A percentile compares a stretch with the other conserved stretches of the same genome.
These are phyloP conservation scores for Scatophagus argus DNA, from an alignment of 2,113 vertebrate species.

Conservation along the genomic window DNA sequence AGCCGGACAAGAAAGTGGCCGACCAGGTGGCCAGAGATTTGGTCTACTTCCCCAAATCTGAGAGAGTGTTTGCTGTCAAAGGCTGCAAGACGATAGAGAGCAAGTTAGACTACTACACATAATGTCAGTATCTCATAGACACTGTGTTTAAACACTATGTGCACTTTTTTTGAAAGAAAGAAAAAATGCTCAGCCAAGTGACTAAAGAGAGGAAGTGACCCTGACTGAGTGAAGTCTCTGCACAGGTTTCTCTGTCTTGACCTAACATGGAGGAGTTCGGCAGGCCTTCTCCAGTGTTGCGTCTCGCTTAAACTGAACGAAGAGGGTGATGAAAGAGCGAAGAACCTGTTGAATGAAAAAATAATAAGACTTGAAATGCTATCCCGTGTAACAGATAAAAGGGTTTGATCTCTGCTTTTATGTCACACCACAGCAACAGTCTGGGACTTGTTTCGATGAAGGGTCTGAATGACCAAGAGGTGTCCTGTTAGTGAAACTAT, in stretches of 20 bases:
- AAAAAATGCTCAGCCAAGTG: slow-evolving; percentile 25
- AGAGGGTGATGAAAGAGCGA: neutral
- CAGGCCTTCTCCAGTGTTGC: slow-evolving; percentile 17
- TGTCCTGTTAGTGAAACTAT: neutral
- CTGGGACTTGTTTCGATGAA: slow-evolving; percentile 10
- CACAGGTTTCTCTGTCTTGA: slow-evolving; percentile 15
- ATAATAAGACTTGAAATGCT: slow-evolving; percentile 27
- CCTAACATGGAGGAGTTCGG: slow-evolving; percentile 13
- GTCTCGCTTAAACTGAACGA: slow-evolving; percentile 43
- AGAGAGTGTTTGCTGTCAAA: slow-evolving; percentile 91
- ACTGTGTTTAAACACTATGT: slow-evolving; percentile 12
- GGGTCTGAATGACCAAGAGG: neutral
- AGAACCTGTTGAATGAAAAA: slow-evolving; percentile 4
- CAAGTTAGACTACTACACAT: slow-evolving; percentile 91
- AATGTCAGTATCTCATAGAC: slow-evolving; percentile 17
- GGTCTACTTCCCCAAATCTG: slow-evolving; percentile 91
- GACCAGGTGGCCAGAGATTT: slow-evolving; percentile 87
- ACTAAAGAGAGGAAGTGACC: slow-evolving; percentile 41
- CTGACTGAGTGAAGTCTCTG: slow-evolving; percentile 12
- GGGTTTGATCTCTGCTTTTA: slow-evolving; percentile 19
- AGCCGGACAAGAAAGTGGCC: slow-evolving; percentile 78
- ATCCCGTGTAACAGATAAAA: slow-evolving; percentile 13
- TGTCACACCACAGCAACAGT: neutral
- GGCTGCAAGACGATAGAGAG: slow-evolving; percentile 95
- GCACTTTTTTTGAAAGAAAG: slow-evolving; percentile 43